Conservation (phyloP, 2,797 vertebrate species). For the Semaprochilodus insignis region DNA sequence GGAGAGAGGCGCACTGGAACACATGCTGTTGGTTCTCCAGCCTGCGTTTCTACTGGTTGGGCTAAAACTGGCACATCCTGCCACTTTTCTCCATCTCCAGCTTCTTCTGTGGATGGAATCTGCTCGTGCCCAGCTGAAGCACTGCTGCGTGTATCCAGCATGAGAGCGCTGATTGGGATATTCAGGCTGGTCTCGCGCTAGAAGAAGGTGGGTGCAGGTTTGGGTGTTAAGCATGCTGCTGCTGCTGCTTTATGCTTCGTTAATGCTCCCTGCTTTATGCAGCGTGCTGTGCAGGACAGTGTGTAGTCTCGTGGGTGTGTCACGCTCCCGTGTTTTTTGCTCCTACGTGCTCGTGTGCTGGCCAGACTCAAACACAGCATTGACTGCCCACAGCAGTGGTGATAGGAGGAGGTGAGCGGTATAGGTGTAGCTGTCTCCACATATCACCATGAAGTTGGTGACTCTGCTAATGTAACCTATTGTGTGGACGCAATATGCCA, state of each 20-base stretch:
- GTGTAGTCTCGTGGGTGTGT: slow-evolving; percentile 55
- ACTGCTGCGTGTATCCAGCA: slow-evolving; percentile 5
- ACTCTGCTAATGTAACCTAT: background rate
- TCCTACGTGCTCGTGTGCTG: background rate
- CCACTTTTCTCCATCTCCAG: background rate
- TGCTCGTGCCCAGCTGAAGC: too few species aligned
- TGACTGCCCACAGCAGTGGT: background rate
- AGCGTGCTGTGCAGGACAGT: slow-evolving; percentile 12
- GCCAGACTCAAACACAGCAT: background rate
- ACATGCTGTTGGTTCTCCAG: background rate
- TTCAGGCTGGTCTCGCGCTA: slow-evolving; percentile 21
- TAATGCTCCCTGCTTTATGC: background rate
- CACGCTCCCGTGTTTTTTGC: slow-evolving; percentile 3
- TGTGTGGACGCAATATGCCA: background rate
- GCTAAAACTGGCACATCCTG: background rate
- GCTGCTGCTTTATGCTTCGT: slow-evolving; percentile 4
- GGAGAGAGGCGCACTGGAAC: slow-evolving; percentile 15
- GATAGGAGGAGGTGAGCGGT: slow-evolving; percentile 10
- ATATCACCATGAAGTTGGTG: background rate
- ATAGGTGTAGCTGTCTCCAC: background rate
- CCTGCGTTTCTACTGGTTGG: background rate
- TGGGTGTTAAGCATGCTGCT: background rate
- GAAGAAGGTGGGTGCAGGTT: slow-evolving; percentile 50
- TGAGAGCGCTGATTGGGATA: slow-evolving; percentile 20
- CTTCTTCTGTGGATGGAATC: background rate